These are phyloP conservation scores for Hirudo medicinalis DNA, from an alignment of 1,140 invertebrate genomes.

Conservation along the genomic window DNA sequence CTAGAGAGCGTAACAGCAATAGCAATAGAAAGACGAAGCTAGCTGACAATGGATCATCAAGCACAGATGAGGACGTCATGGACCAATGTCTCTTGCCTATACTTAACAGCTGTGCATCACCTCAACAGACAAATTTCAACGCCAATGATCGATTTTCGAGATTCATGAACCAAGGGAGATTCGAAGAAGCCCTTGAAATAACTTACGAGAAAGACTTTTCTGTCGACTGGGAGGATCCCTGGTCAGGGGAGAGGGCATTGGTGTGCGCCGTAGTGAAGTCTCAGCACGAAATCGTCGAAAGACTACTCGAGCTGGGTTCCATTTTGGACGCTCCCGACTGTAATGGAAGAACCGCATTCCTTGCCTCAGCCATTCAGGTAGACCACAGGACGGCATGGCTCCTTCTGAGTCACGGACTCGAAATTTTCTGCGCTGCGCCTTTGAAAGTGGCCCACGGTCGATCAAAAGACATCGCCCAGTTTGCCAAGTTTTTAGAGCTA, in stretches of 20 bases:
- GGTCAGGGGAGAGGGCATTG: not conserved
- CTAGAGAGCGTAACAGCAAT: too few relatives aligned
- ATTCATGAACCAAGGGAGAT: too few relatives aligned
- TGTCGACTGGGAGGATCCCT: not conserved
- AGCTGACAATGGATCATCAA: too few relatives aligned
- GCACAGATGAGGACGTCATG: too few relatives aligned
- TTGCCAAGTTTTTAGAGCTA: not conserved
- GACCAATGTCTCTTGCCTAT: too few relatives aligned
- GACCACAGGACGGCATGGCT: not conserved
- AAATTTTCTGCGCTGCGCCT: not conserved
- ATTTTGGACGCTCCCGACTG: not conserved
- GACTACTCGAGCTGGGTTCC: not conserved
- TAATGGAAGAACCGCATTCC: slow-evolving; percentile 3
- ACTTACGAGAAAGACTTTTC: too few relatives aligned
- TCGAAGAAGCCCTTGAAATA: too few relatives aligned
- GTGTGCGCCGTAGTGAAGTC: not conserved
- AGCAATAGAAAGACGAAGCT: too few relatives aligned
- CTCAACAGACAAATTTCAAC: too few relatives aligned
- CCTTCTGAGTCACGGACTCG: not conserved
- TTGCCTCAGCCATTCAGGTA: not conserved
- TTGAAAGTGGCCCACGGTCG: not conserved
- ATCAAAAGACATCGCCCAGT: not conserved
- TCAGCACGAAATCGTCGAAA: not conserved
- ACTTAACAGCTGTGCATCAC: too few relatives aligned
- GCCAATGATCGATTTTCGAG: too few relatives aligned